Base-by-base conservation (phyloP, 2,797 vertebrate genomes). In the Eutrigla gurnardus region DNA sequence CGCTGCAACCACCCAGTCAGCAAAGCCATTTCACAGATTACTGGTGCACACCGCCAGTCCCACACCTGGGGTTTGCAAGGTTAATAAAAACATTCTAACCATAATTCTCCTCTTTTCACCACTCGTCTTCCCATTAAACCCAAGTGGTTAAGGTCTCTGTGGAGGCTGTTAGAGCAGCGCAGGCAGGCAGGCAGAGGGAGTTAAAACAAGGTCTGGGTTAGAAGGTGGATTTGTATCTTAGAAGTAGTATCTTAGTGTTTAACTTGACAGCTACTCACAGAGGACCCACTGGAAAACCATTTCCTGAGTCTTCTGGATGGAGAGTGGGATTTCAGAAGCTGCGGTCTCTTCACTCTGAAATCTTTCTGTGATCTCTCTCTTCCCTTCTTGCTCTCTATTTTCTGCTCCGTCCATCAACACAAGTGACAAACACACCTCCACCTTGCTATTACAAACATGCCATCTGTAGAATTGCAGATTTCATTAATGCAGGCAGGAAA, bases 11-110 rank as follows among this genome's bases (percentile, higher is more conserved):
- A 88, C 62, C 85, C 88, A 89, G 90, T 92, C 88, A 90, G 91
- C 87, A 90, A 95, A 93, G 92, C 95, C 95, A 96, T 96, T 96
- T 96, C 95, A 96, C 95, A 95, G 95, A 93, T 95, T 96, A 96
- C 92, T 96, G 95, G 92, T 94, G 90, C 95, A 93, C 92, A 89
- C 94, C 90, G 86, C 62, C 88, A 45, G 73, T 74, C 87, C 87
- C 89, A 89, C 91, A 91, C 92, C 90, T 92, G 87, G 92, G 91
- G 86, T 94, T 92, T 93, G 87, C 90, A 93, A 95, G 95, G 95
- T 96, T 96, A 96, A 97, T 96, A 95, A 95, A 96, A 96, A 95
- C 88, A 93, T 93, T 95, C 93, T 91, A 85, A 81, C 87, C 86
- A 89, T 96, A 94, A 94, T 93, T 92, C 36, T 86, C 87, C 86